A percentile compares a stretch with the other conserved stretches of the same genome.
Conservation (phyloP, 2,797 vertebrate species). For the Hephaestus fuliginosus region DNA sequence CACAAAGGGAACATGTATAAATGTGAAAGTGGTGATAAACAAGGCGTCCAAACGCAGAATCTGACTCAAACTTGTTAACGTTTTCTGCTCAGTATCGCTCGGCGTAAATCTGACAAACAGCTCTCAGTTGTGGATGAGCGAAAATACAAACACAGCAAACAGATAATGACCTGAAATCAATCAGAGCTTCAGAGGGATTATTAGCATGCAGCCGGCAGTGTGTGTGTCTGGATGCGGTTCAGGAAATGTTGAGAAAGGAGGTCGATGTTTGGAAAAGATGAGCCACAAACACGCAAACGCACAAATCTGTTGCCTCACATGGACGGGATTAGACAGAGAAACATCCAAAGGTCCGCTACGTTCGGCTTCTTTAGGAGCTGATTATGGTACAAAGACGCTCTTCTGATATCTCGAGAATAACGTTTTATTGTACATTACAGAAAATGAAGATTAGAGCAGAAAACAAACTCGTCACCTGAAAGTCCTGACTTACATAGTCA, state of each 20-base stretch:
- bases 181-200: conserved; percentile 19
- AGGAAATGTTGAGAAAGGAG: neutral
- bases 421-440: neutral
- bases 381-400: neutral
- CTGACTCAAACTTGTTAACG: conserved; percentile 26
- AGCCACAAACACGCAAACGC: neutral
- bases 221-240: neutral
- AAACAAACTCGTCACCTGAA: neutral
- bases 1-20: neutral
- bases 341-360: neutral
- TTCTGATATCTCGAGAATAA: neutral
- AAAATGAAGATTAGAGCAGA: neutral
- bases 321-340: neutral
- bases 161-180: conserved; percentile 48
- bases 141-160: conserved; percentile 48
- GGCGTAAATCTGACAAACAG: conserved; percentile 36
- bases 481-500: neutral
- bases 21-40: conserved; percentile 18
- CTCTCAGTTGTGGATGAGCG: neutral
- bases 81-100: conserved; percentile 23
- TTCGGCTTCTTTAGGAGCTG: neutral
- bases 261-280: neutral
- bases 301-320: neutral
- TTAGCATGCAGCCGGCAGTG: conserved; percentile 13
- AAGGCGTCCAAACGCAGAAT: neutral